Conservation (phyloP, 2,797 vertebrate genomes). For the Enteromius anoplus region DNA sequence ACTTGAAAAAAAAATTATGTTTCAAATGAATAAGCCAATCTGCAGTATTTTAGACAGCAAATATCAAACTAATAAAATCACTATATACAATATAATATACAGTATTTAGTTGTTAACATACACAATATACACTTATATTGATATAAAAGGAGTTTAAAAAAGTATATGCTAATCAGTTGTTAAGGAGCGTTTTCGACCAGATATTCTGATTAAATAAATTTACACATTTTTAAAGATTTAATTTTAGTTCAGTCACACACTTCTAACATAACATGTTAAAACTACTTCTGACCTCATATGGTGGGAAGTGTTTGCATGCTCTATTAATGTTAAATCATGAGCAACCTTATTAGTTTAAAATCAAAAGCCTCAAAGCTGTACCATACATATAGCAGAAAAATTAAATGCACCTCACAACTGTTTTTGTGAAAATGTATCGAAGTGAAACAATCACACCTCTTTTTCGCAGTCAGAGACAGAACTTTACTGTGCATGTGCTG, state of each 20-base stretch:
- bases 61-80: neutral
- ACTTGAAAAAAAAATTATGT: neutral
- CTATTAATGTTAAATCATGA: neutral
- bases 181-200: neutral
- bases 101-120: neutral
- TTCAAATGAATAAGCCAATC: neutral
- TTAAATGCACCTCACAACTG: neutral
- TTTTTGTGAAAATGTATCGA: neutral
- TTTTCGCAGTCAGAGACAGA: neutral
- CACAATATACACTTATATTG: too few relatives aligned
- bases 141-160: neutral
- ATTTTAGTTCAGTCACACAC: neutral
- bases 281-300: neutral
- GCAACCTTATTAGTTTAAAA: neutral
- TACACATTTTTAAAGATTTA: neutral
- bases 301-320: neutral
- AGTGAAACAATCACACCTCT: slow-evolving; percentile 19
- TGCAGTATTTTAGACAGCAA: neutral
- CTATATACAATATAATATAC: neutral
- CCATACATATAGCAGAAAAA: neutral
- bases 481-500: slow-evolving; percentile 6
- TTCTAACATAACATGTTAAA: neutral
- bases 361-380: neutral
- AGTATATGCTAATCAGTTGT: neutral
- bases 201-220: neutral